Conservation (phyloP, 37 sponge, comb jelly and placozoan species). For the Chondrilla cf. caribensis region DNA sequence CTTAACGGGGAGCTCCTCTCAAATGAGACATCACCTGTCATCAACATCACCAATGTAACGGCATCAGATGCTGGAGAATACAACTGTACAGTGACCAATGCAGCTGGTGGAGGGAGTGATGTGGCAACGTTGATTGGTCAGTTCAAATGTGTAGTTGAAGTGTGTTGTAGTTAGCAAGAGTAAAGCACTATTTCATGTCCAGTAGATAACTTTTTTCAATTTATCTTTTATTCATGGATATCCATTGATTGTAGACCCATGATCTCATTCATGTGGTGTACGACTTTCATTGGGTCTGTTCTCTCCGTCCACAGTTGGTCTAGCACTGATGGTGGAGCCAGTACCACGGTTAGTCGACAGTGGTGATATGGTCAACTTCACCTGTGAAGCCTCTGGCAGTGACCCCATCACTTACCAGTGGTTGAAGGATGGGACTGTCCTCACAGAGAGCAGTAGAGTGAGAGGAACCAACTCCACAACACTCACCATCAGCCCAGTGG, state of each 20-base stretch:
- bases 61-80: constrained; percentile 60
- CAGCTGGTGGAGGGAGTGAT: constrained; percentile 35
- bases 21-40: not conserved
- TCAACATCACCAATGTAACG: not conserved
- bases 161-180: no score
- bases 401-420: constrained; percentile 26
- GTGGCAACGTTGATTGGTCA: not conserved
- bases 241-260: no score
- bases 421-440: not conserved
- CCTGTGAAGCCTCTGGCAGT: constrained; percentile 9
- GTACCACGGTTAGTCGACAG: not conserved
- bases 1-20: constrained; percentile 12
- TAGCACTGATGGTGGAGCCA: not conserved
- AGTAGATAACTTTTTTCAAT: no score
- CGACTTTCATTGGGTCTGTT: no score
- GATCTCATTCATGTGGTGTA: no score
- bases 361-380: not conserved
- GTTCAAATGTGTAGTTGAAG: no score
- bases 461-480: not conserved
- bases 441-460: not conserved
- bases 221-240: no score
- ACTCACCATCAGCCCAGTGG: constrained; percentile 6
- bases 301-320: constrained; percentile 14
- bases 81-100: constrained; percentile 58
- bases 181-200: no score